A percentile compares a stretch with the other conserved stretches of the same genome.
These are phyloP conservation scores for Isoperla grammatica DNA, from an alignment of 2,888 invertebrate species.

Conservation along the genomic window DNA sequence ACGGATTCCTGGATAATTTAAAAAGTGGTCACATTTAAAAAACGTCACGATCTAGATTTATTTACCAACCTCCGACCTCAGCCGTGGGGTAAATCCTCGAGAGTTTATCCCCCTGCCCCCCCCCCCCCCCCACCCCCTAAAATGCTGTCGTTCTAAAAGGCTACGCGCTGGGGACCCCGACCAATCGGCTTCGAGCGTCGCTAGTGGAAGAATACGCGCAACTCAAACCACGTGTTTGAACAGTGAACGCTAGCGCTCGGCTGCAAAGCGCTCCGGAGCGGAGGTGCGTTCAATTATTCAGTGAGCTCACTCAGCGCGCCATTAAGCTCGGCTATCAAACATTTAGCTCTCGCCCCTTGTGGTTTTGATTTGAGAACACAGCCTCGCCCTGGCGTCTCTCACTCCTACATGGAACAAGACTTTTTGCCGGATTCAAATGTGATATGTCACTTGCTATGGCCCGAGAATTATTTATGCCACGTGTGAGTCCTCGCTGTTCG, in stretches of 20 bases:
- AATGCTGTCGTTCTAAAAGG: background rate
- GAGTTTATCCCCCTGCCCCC: background rate
- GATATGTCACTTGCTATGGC: too few relatives aligned
- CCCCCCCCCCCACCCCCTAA: background rate
- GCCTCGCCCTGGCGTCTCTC: constrained; percentile 14
- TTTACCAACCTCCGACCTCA: background rate
- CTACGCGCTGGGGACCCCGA: background rate
- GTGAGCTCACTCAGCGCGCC: constrained; percentile 8
- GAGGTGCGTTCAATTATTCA: constrained; percentile 16
- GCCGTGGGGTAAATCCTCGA: background rate
- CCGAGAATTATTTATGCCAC: too few relatives aligned
- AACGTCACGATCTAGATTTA: background rate
- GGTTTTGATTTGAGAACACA: background rate
- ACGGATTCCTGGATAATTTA: too few relatives aligned
- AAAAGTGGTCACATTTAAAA: background rate
- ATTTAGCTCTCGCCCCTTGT: constrained; percentile 9
- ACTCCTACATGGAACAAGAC: background rate
- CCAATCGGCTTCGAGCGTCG: background rate
- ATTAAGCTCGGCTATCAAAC: constrained; percentile 19
- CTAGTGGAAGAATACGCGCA: background rate
- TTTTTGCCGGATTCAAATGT: background rate
- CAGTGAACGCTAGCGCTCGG: background rate
- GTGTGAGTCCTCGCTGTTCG: too few relatives aligned
- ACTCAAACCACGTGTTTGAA: background rate
- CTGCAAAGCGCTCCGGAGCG: too few relatives aligned